Evolutionary conservation across 2,113 vertebrate species (phyloP).

Genomic region (Capra hircus): DNA sequence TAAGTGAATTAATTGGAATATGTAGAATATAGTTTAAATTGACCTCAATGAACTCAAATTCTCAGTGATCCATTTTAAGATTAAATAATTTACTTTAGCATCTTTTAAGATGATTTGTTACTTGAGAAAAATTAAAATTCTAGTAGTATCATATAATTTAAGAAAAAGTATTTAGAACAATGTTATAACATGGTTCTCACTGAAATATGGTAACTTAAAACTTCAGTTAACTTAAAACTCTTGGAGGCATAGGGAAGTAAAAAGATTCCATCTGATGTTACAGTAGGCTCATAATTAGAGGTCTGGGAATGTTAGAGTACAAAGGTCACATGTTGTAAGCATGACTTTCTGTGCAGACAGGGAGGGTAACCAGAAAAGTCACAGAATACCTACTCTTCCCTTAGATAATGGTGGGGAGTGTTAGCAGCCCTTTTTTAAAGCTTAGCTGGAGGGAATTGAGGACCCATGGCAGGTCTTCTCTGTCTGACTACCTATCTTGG

Average conservation of each 20-base stretch:
- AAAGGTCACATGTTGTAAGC: background rate
- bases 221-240: background rate
- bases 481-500: background rate
- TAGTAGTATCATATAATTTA: background rate
- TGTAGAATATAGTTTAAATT: background rate
- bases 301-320: background rate
- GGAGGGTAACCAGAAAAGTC: background rate
- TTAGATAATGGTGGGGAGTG: background rate
- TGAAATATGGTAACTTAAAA: background rate
- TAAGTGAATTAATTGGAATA: background rate
- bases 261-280: background rate
- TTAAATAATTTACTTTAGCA: background rate
- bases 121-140: conserved; percentile 19
- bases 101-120: conserved; percentile 22
- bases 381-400: background rate
- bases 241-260: background rate
- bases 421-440: background rate
- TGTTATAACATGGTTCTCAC: background rate
- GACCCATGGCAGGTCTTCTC: background rate
- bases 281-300: background rate
- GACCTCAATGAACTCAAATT: background rate
- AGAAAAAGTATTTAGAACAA: background rate
- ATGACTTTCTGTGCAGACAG: background rate
- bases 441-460: background rate
- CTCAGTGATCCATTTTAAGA: background rate